Evolutionary conservation across 2,888 invertebrate species (phyloP).

Genomic region (Monopis laevigella): DNA sequence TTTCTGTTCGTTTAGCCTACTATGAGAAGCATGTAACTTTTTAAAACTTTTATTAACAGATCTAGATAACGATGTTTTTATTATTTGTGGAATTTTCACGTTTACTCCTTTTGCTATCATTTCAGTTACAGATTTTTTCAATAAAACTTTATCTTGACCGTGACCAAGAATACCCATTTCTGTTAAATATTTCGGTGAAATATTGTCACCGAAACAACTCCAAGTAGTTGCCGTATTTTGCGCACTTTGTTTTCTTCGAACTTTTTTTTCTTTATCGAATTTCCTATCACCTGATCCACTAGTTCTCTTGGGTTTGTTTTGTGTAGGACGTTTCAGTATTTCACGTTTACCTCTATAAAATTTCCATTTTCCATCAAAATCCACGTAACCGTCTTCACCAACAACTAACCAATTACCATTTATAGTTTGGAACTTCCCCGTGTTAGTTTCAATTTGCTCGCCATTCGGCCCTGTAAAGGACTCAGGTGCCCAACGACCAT

Average conservation of each 20-base stretch:
- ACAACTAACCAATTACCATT: constrained; percentile 41
- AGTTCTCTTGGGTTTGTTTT: constrained; percentile 7
- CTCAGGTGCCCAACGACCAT: constrained; percentile 48
- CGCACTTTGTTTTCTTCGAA: background rate
- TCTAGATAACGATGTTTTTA: too few relatives aligned
- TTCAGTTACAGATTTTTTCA: constrained; percentile 32
- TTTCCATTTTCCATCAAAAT: constrained; percentile 39
- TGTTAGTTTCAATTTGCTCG: constrained; percentile 38
- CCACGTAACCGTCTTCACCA: constrained; percentile 50
- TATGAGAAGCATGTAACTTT: constrained; percentile 15
- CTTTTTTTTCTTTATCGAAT: background rate
- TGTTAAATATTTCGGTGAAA: constrained; percentile 35
- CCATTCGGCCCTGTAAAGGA: constrained; percentile 42
- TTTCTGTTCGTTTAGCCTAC: constrained; percentile 22
- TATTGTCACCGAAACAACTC: constrained; percentile 49
- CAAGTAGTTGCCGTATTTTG: constrained; percentile 25
- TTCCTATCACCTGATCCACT: constrained; percentile 24
- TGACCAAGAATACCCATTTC: constrained; percentile 52
- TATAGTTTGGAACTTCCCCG: constrained; percentile 42
- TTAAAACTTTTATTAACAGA: constrained; percentile 24
- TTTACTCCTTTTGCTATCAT: constrained; percentile 39
- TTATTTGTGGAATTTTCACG: constrained; percentile 36
- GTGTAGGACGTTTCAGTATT: background rate
- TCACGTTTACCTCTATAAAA: constrained; percentile 26
- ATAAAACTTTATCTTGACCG: constrained; percentile 43